These are phyloP conservation scores for Avahi laniger DNA, from an alignment of 2,797 vertebrate species.

Conservation along the genomic window DNA sequence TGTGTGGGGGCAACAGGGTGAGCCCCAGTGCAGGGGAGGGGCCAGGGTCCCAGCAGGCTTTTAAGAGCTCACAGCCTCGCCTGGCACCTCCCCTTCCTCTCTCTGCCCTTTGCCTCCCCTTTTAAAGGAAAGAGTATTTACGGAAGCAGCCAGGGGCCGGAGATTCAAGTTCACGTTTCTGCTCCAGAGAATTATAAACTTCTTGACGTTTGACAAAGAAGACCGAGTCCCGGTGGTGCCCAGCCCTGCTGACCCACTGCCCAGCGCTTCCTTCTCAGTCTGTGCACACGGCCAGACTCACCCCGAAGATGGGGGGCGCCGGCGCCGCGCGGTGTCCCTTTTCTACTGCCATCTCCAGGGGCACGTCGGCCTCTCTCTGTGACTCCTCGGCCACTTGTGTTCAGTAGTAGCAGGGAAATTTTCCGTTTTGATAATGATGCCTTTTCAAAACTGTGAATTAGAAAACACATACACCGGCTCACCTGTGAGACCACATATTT, in stretches of 20 bases:
- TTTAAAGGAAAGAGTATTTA: conserved; percentile 1
- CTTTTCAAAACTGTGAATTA: not conserved
- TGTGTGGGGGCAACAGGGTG: not conserved
- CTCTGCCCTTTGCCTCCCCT: not conserved
- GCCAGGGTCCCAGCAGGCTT: not conserved
- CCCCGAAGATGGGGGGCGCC: fast-evolving
- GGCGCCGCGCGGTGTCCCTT: not conserved
- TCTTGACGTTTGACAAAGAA: not conserved
- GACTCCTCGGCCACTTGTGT: not conserved
- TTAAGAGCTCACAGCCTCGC: not conserved
- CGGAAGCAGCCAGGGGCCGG: not conserved
- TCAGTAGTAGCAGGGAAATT: not conserved
- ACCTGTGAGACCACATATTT: not conserved
- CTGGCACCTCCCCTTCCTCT: not conserved
- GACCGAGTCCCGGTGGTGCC: not conserved
- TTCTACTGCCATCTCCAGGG: not conserved
- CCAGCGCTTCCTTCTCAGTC: not conserved
- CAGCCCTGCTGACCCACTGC: not conserved
- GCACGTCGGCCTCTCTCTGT: not conserved
- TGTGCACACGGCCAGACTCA: not conserved
- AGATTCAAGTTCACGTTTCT: not conserved
- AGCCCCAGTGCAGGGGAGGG: not conserved
- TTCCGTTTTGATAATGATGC: not conserved
- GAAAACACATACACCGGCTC: not conserved
- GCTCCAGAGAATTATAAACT: not conserved